phyloP scores from a whole-genome alignment of 2,797 vertebrate species.

The Serranus cabrilla region DNA sequence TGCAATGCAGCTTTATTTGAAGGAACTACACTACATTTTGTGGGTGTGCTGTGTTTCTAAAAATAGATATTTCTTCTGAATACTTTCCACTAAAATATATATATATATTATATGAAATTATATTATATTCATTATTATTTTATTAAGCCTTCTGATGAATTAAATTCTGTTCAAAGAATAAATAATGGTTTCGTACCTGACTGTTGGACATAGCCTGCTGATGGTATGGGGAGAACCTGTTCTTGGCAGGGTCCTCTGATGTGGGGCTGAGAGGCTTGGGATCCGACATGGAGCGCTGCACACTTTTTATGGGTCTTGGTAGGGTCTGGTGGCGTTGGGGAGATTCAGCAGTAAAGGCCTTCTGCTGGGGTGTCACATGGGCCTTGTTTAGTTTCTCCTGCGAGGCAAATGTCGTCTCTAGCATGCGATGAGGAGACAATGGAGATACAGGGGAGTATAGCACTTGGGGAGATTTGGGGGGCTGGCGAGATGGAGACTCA shows the following conservation, averaged over 20 bases:
- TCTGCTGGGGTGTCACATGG: slow-evolving; percentile 98
- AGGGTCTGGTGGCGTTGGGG: slow-evolving; percentile 94
- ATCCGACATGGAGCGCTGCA: slow-evolving; percentile 98
- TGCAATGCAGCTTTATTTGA: neutral
- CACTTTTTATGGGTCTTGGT: slow-evolving; percentile 97
- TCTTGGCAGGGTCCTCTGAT: slow-evolving; percentile 93
- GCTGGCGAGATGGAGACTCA: slow-evolving; percentile 92
- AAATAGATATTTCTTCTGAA: neutral
- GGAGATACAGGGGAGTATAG: slow-evolving; percentile 98
- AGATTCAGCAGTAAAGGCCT: slow-evolving; percentile 93
- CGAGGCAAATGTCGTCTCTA: slow-evolving; percentile 95
- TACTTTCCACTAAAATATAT: neutral
- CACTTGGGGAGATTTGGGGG: slow-evolving; percentile 98
- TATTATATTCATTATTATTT: neutral
- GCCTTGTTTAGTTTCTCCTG: slow-evolving; percentile 98
- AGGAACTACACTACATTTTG: neutral
- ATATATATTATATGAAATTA: no score
- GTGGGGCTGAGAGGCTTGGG: slow-evolving; percentile 99
- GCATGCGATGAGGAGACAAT: slow-evolving; percentile 95
- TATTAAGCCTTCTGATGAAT: neutral
- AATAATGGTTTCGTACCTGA: slow-evolving; percentile 89
- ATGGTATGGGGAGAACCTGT: slow-evolving; percentile 96
- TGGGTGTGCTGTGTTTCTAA: neutral
- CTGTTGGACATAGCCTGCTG: slow-evolving; percentile 92
- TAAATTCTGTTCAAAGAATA: slow-evolving; percentile 24